Base-by-base conservation (phyloP, 2,113 vertebrate genomes). In the Carassius auratus region DNA sequence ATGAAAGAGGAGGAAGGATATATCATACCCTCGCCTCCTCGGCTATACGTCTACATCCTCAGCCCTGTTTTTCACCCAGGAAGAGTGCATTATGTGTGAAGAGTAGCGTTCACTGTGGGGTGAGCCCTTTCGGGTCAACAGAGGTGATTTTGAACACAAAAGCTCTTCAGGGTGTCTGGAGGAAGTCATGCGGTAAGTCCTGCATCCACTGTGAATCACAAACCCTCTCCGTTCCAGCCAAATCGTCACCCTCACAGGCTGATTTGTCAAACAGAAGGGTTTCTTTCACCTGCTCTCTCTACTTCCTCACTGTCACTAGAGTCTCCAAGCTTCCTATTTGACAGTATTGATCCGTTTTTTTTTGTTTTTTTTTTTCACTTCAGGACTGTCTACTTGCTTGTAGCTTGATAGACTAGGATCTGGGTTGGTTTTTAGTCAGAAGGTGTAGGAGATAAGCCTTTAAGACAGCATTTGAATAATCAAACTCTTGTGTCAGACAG, bases 171-270 rank as follows among this genome's bases (percentile, higher is more conserved):
- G 64, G 55, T 83, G 83, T 86, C 50, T 84, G 83, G 75, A 30
- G 83, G 83, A 85, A 84, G 52, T 86, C 66, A 85, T 86, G 78
- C 77, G 59, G 71, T 82, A 81, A 62, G 76, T 33, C 36, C 33
- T 52, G 26, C 76, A 55, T 86, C 45, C 73, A 83, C n/a, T 76
- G 76, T 84, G 68, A 88, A 86, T 86, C 69, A 76, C 71, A 81
- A 88, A 86, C 23, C 26, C 74, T 23, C 55, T 75, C 55, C 21
- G 7, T 23, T 75, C 76, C 81, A 83, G 55, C 48, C 64, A 64
- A 33, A 76, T 87, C 30, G 6, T 33, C 68, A 66, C 30, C 10
- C 57, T 61, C n/a, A 83, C 45, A 68, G 80, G 50, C 64, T 62
- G 50, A 77, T 86, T 84, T 77, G 45, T 83, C 64, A 77, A 77